These are phyloP conservation scores for Salminus brasiliensis DNA, from an alignment of 2,113 vertebrate species.

Conservation along the genomic window DNA sequence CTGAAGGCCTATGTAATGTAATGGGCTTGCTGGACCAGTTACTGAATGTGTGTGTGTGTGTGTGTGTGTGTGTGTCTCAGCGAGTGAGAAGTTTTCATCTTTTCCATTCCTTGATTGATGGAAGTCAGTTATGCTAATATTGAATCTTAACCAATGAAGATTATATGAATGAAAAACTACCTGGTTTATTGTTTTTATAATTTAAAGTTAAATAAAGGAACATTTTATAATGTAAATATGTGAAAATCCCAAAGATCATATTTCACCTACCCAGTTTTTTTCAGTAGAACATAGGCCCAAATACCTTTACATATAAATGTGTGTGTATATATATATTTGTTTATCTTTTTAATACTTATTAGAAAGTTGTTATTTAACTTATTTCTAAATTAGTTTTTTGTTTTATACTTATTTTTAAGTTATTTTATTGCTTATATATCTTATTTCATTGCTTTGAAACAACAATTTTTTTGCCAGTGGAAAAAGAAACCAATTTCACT, in stretches of 20 bases:
- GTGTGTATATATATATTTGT: too few species aligned
- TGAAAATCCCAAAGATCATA: neutral
- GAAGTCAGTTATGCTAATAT: constrained; percentile 8
- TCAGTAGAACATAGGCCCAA: neutral
- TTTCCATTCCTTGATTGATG: neutral
- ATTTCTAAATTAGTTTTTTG: too few species aligned
- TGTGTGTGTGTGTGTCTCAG: constrained; percentile 14
- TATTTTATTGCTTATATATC: too few species aligned
- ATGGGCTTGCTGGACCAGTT: neutral
- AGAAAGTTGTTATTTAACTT: too few species aligned
- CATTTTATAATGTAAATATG: constrained; percentile 23
- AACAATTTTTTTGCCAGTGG: too few species aligned
- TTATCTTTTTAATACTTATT: too few species aligned
- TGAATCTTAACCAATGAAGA: constrained; percentile 6
- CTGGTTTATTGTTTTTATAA: constrained; percentile 45
- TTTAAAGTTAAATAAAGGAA: constrained; percentile 41
- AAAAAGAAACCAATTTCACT: too few species aligned
- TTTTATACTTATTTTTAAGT: too few species aligned
- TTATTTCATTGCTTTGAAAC: too few species aligned
- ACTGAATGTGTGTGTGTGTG: neutral
- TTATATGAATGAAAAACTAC: constrained; percentile 30
- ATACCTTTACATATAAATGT: too few species aligned
- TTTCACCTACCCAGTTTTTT: neutral
- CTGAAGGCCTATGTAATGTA: neutral
- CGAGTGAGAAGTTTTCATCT: neutral